Evolutionary conservation across 2,113 vertebrate species (phyloP), one percentile per base, ranked within the genome.

Genomic region (Benitochromis conjunctus): DNA sequence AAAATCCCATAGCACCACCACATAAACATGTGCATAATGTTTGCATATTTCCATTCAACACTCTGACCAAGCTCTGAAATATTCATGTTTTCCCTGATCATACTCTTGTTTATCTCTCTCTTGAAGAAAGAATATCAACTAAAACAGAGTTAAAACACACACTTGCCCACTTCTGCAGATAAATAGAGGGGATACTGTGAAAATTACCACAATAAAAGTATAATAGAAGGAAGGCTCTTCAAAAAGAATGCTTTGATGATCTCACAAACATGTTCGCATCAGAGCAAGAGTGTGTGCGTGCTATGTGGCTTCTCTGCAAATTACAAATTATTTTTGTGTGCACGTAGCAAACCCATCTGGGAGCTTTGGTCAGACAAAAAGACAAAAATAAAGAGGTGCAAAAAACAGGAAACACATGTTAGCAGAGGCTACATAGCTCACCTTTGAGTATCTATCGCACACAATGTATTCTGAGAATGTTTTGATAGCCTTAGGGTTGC

Each of bases 391-490:
- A 82, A 64, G 81, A 86, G 66, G 77, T 80, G 24, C 41, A 82
- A 91, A 91, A 76, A 92, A 93, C 89, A 92, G 89, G 89, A 92
- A 94, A 92, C 91, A 93, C 80, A 92, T 91, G 91, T 82, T 56
- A 24, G 55, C 36, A 34, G 79, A 86, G 84, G 84, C 58, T 81
- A 86, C 64, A 76, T 76, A 60, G 79, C 69, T 87, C 81, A 84
- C 19, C 82, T 84, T 77, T 79, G 29, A 87, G 13, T 81, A 77
- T 43, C 54, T n/a, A n/a, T 76, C 6, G 56, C 55, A 79, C 56
- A 86, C 74, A 78, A 3, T 66, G 31, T 55, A 84, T 51, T 55
- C 57, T 31, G 6, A 48, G 46, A 53, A 41, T 29, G 54, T 46
- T 64, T 79, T 24, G 9, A 55, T 74, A 14, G 36, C 21, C 55